These are phyloP conservation scores for Hydrotaea diabolus DNA, from an alignment of 2,888 invertebrate genomes.

Conservation along the genomic window DNA sequence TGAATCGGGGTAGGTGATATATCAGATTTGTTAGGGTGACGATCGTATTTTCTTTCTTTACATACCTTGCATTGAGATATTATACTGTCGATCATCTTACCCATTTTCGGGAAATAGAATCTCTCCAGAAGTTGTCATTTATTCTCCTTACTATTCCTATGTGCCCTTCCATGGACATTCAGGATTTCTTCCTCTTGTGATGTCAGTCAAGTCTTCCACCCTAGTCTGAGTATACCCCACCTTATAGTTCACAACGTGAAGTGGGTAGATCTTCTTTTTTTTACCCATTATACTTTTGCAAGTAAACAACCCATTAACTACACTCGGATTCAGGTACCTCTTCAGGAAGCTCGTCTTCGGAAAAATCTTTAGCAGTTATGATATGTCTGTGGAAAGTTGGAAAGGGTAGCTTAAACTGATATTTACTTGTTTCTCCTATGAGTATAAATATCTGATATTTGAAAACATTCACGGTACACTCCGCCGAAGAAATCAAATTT, in stretches of 20 bases:
- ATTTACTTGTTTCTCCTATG: neutral
- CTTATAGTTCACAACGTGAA: neutral
- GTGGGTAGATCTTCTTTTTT: neutral
- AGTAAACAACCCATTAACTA: slow-evolving; percentile 36
- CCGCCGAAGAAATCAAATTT: slow-evolving; percentile 32
- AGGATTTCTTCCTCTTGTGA: slow-evolving; percentile 21
- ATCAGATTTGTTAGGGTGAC: too few species aligned
- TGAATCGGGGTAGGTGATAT: too few species aligned
- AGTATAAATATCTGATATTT: slow-evolving; percentile 49
- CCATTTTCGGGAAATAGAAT: neutral
- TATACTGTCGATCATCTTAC: neutral
- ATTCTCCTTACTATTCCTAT: neutral
- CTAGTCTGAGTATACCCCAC: slow-evolving; percentile 27
- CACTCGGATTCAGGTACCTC: slow-evolving; percentile 47
- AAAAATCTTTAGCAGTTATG: slow-evolving; percentile 24
- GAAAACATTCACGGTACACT: slow-evolving; percentile 39
- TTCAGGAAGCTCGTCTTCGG: slow-evolving; percentile 29
- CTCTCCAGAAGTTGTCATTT: neutral
- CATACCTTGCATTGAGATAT: neutral
- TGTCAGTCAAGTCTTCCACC: neutral
- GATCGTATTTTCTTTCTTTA: too few species aligned
- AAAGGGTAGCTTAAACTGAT: slow-evolving; percentile 30
- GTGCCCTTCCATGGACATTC: slow-evolving; percentile 4
- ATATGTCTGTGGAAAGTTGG: slow-evolving; percentile 43
- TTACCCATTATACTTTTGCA: too few species aligned